Conservation (phyloP, 2,888 invertebrate genomes). For the Poecilobothrus nobilitatus region DNA sequence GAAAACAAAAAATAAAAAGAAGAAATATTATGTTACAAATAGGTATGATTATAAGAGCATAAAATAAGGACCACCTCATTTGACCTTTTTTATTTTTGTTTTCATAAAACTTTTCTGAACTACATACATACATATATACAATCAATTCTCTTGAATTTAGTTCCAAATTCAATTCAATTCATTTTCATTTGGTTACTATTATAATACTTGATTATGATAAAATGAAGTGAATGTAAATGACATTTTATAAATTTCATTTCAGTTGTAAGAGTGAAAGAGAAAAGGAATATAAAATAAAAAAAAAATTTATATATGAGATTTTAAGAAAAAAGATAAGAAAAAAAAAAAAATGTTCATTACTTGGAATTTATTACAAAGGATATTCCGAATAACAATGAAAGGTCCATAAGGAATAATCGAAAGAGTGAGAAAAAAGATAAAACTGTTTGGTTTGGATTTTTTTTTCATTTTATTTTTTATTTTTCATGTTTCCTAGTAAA, state of each 20-base stretch:
- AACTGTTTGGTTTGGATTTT: no score
- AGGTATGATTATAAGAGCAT: background rate
- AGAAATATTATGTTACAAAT: background rate
- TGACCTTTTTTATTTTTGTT: background rate
- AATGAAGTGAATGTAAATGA: background rate
- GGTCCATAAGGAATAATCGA: background rate
- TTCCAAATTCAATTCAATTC: no score
- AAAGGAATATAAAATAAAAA: background rate
- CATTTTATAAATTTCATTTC: background rate
- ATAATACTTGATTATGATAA: background rate
- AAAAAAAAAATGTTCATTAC: background rate
- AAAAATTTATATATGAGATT: background rate
- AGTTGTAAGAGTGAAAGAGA: background rate
- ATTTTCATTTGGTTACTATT: no score
- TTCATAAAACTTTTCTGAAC: no score
- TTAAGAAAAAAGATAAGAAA: background rate
- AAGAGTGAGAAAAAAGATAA: no score
- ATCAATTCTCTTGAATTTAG: no score
- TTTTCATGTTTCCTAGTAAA: no score
- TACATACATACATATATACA: no score
- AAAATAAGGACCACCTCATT: background rate
- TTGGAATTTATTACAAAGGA: slow-evolving; percentile 10
- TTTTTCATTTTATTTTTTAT: no score
- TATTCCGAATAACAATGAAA: background rate
- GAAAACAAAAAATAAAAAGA: background rate